Percentiles rank a stretch among this genome's conserved stretches.
Conservation (phyloP, 2,888 invertebrate genomes). For the Deilephila porcellus region DNA sequence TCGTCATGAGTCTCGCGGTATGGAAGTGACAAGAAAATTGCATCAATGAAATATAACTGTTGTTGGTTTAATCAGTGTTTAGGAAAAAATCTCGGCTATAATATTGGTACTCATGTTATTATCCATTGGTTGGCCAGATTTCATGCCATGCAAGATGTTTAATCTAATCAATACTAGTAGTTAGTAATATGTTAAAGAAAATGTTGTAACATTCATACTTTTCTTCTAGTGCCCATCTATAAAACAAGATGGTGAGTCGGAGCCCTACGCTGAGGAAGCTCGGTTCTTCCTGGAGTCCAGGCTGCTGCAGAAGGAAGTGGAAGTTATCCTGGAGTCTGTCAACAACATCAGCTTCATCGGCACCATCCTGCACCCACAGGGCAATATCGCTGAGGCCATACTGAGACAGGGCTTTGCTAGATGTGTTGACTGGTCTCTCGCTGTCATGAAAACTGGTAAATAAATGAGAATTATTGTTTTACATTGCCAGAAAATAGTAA, state of each 20-base stretch:
- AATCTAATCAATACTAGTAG: no score
- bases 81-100: no score
- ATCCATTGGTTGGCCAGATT: no score
- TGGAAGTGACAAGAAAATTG: no score
- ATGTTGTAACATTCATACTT: slow-evolving; percentile 35
- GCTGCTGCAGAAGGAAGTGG: slow-evolving; percentile 95
- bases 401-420: slow-evolving; percentile 96
- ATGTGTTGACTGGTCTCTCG: slow-evolving; percentile 86
- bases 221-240: slow-evolving; percentile 88
- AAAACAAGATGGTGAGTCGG: slow-evolving; percentile 89
- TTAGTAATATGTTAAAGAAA: neutral
- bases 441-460: slow-evolving; percentile 78
- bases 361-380: slow-evolving; percentile 95
- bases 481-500: no score
- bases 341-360: slow-evolving; percentile 98
- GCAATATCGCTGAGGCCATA: slow-evolving; percentile 97
- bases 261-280: slow-evolving; percentile 93
- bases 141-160: no score
- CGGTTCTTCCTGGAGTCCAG: slow-evolving; percentile 96
- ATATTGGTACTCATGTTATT: no score
- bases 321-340: slow-evolving; percentile 95
- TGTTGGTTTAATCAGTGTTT: no score
- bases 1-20: no score
- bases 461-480: slow-evolving; percentile 1
- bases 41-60: no score